A percentile compares a stretch with the other conserved stretches of the same genome.
phyloP scores from a whole-genome alignment of 1,140 invertebrate species.

The Bacillus rossius region DNA sequence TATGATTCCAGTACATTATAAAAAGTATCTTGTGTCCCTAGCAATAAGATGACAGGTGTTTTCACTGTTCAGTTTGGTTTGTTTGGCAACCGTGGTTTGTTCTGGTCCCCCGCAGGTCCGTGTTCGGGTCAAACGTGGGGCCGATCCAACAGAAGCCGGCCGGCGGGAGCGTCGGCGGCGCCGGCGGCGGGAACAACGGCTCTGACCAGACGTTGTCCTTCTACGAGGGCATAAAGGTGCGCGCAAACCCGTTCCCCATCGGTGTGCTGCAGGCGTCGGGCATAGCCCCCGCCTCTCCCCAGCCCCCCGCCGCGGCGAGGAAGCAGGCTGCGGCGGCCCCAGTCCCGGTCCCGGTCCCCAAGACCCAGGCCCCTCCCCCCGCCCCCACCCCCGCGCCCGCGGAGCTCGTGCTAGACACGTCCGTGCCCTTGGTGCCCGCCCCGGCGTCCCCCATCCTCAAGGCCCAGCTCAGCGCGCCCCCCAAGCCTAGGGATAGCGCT shows the following conservation, averaged over 20 bases:
- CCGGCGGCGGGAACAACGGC: conserved; percentile 7
- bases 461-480: conserved; percentile 66
- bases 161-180: conserved; percentile 7
- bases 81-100: too few relatives aligned
- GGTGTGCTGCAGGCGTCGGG: background rate
- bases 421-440: conserved; percentile 1
- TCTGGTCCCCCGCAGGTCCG: too few relatives aligned
- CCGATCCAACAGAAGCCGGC: conserved; percentile 60
- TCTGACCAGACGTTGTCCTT: conserved; percentile 54
- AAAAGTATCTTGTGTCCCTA: too few relatives aligned
- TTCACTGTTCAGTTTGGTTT: too few relatives aligned
- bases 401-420: background rate
- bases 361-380: conserved; percentile 6
- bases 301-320: background rate
- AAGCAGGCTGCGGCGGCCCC: conserved; percentile 30
- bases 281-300: background rate
- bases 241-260: conserved; percentile 45
- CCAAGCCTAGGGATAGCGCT: conserved; percentile 42
- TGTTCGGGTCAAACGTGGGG: conserved; percentile 71
- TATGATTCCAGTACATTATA: too few relatives aligned
- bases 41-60: too few relatives aligned
- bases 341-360: conserved; percentile 28
- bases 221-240: conserved; percentile 70
- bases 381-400: background rate
- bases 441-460: conserved; percentile 65